These are phyloP conservation scores for Resseliella maxima DNA, from an alignment of 2,888 invertebrate genomes.

Conservation along the genomic window DNA sequence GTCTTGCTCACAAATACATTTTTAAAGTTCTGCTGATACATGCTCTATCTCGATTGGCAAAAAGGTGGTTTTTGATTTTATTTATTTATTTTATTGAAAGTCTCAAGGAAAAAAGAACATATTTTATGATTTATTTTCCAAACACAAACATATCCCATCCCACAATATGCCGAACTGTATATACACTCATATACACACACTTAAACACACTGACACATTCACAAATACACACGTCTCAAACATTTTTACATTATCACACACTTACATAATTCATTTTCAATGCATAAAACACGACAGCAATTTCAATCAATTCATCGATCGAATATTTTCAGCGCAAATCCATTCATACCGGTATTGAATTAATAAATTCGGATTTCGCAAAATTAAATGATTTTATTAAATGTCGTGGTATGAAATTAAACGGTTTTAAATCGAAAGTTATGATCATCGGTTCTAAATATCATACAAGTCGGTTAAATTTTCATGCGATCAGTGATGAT, in stretches of 20 bases:
- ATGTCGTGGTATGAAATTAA: no score
- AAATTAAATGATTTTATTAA: no score
- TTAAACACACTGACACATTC: neutral
- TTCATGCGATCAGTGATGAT: no score
- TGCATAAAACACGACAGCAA: neutral
- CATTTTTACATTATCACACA: constrained; percentile 2
- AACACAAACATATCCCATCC: neutral
- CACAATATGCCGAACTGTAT: neutral
- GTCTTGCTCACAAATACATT: neutral
- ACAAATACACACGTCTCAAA: neutral
- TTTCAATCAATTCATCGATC: neutral
- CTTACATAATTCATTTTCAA: neutral
- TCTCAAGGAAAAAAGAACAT: neutral
- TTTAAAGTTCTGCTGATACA: neutral
- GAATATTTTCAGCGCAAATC: neutral
- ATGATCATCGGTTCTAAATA: no score
- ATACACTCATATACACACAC: neutral
- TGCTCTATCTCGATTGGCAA: neutral
- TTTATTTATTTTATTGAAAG: neutral
- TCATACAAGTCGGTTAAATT: no score
- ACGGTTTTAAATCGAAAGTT: no score
- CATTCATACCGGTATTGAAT: no score
- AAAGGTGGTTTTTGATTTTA: neutral
- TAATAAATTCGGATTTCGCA: no score
- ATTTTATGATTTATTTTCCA: neutral